Conservation (phyloP, 35 echinoderm and acorn worm species). For the Acanthaster planci region DNA sequence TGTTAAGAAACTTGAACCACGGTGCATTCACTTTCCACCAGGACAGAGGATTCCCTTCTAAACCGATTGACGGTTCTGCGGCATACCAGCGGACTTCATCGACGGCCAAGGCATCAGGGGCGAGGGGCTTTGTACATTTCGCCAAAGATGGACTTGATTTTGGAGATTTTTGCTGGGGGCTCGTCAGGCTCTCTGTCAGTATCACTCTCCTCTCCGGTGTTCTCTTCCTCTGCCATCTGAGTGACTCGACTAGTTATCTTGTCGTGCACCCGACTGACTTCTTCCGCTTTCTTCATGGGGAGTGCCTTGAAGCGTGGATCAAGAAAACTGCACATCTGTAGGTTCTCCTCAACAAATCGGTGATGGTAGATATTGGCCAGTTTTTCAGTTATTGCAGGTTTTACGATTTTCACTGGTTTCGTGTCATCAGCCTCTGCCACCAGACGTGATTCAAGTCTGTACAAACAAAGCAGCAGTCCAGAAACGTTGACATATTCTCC, state of each 20-base stretch:
- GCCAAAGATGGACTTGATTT: not conserved
- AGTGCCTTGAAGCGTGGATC: constrained; percentile 28
- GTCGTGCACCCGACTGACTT: not conserved
- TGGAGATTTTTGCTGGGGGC: not conserved
- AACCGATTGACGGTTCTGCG: not conserved
- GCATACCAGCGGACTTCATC: not conserved
- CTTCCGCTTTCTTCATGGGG: not conserved
- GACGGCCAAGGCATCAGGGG: not conserved
- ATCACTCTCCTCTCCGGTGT: not conserved
- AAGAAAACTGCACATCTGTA: constrained; percentile 9
- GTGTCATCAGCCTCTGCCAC: not conserved
- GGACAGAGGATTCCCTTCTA: constrained; percentile 8
- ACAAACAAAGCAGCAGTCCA: not conserved
- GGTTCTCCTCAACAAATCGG: not conserved
- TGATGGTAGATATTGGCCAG: not conserved
- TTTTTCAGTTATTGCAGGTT: not conserved
- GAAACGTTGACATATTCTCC: not conserved
- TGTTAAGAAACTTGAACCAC: constrained; percentile 1
- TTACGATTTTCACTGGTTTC: not conserved
- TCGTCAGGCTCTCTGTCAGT: not conserved
- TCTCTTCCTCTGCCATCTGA: not conserved
- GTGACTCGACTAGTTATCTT: not conserved
- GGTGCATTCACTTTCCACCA: constrained; percentile 46
- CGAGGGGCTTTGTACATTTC: not conserved
- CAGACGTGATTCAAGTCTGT: not conserved